Percentiles rank a stretch among this genome's conserved stretches.
Conservation (phyloP, 2,113 vertebrate genomes). For the Cervus canadensis region DNA sequence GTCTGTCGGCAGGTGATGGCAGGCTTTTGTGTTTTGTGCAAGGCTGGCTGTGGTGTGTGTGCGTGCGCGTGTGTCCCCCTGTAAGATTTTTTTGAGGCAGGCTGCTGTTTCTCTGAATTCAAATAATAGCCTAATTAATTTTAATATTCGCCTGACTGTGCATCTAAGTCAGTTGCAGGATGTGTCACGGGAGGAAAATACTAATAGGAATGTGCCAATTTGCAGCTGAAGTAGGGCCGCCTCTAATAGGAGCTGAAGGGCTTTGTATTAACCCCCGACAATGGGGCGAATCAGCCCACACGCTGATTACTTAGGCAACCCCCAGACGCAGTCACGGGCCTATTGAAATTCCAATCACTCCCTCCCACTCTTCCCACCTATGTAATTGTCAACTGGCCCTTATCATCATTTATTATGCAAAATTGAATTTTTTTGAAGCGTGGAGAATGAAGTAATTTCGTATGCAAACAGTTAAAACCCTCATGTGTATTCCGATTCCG, state of each 20-base stretch:
- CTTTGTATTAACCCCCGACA: constrained; percentile 76
- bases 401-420: constrained; percentile 94
- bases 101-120: constrained; percentile 40
- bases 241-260: constrained; percentile 72
- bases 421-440: constrained; percentile 83
- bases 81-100: constrained; percentile 46
- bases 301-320: constrained; percentile 78
- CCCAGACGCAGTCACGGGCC: constrained; percentile 71
- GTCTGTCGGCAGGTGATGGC: neutral
- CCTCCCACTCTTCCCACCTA: constrained; percentile 85
- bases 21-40: constrained; percentile 28
- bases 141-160: constrained; percentile 70
- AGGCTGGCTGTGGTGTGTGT: neutral
- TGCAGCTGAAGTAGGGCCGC: constrained; percentile 65
- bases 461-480: constrained; percentile 93
- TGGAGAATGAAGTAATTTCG: constrained; percentile 92
- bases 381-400: constrained; percentile 89
- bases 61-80: neutral
- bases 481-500: constrained; percentile 84
- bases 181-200: constrained; percentile 67
- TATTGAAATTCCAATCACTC: constrained; percentile 82
- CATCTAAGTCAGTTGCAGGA: constrained; percentile 68
- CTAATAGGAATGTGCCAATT: constrained; percentile 70
- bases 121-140: constrained; percentile 75
- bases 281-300: constrained; percentile 49